phyloP scores from a whole-genome alignment of 1,140 invertebrate species.

The Diachasmimorpha longicaudata region DNA sequence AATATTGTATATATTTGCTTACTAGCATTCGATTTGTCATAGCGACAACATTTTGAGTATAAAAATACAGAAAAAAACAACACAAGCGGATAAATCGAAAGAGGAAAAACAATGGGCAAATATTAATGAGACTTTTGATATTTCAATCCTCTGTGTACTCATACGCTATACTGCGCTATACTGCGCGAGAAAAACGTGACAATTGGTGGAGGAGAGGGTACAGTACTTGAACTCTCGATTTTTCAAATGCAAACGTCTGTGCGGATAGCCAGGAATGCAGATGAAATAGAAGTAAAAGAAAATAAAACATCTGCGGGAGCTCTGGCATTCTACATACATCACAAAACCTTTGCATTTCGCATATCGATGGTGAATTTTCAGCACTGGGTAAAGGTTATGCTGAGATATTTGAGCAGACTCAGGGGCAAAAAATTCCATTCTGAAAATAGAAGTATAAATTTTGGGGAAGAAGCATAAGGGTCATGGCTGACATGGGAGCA shows the following conservation, averaged over 20 bases:
- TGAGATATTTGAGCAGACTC: background rate
- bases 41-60: background rate
- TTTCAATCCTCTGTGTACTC: background rate
- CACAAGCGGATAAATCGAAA: background rate
- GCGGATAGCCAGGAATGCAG: background rate
- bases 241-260: background rate
- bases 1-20: background rate
- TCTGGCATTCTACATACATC: background rate
- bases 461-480: background rate
- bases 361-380: background rate
- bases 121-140: background rate
- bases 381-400: background rate
- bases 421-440: background rate
- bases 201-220: background rate
- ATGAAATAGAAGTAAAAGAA: background rate
- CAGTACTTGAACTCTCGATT: background rate
- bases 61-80: background rate
- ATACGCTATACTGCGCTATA: background rate
- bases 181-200: background rate
- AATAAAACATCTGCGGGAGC: background rate
- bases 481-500: background rate
- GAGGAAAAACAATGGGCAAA: background rate
- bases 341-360: background rate
- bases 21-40: background rate
- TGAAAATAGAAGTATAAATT: conserved; percentile 20